phyloP scores from a whole-genome alignment of 2,797 vertebrate species.

The Gymnoscopelus microlampas region DNA sequence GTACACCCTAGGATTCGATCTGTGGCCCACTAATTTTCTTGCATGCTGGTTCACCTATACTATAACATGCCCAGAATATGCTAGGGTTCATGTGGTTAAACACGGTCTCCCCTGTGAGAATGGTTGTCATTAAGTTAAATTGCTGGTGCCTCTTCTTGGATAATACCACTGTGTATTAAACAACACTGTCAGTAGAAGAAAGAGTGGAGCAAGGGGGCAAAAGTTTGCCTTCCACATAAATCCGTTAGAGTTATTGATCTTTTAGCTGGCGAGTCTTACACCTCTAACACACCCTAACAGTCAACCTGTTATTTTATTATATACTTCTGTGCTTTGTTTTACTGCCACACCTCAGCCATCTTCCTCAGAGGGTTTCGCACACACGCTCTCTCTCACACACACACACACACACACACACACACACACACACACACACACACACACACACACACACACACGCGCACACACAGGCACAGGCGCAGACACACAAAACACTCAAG shows the following conservation, averaged over 20 bases:
- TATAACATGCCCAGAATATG: too few relatives aligned
- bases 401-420: conserved; percentile 2
- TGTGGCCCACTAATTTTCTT: too few relatives aligned
- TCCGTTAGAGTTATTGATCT: conserved; percentile 59
- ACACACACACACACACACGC: conserved; percentile 10
- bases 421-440: conserved; percentile 1
- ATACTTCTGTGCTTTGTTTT: conserved; percentile 42
- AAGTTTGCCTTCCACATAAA: conserved; percentile 53
- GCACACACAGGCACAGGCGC: conserved; percentile 4
- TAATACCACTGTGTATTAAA: conserved; percentile 30
- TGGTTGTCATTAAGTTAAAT: conserved; percentile 35
- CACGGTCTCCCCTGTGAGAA: conserved; percentile 21
- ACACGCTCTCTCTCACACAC: too few relatives aligned
- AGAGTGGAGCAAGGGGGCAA: conserved; percentile 25
- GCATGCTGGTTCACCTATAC: too few relatives aligned
- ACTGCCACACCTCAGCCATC: conserved; percentile 22
- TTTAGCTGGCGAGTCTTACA: conserved; percentile 24
- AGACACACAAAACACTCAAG: not conserved
- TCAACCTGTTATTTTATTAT: conserved; percentile 54
- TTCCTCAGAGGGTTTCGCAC: conserved; percentile 11
- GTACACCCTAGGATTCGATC: too few relatives aligned
- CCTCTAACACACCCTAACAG: conserved; percentile 44
- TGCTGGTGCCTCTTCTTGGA: conserved; percentile 5
- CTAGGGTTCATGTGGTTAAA: not conserved
- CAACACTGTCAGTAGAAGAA: conserved; percentile 25